Evolutionary conservation across 2,113 vertebrate genomes (phyloP).

Genomic region (Varanus salvator): DNA sequence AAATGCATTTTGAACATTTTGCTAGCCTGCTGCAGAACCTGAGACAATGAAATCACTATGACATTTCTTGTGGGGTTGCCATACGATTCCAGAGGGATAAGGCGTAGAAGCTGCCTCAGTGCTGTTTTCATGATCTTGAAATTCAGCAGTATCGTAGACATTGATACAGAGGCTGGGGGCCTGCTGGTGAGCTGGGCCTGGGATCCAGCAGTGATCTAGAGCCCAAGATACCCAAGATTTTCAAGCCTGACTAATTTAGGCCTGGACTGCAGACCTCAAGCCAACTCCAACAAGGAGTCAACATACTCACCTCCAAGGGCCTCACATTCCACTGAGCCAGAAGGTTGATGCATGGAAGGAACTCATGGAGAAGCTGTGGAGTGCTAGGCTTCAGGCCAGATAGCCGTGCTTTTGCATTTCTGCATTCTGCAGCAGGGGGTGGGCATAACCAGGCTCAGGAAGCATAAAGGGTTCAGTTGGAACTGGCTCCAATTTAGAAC

Average conservation of each 20-base stretch:
- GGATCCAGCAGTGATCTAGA: neutral
- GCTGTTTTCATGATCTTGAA: neutral
- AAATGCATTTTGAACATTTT: constrained; percentile 52
- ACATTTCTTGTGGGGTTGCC: constrained; percentile 22
- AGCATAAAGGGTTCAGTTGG: neutral
- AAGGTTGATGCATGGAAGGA: neutral
- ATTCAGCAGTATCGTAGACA: neutral
- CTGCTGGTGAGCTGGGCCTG: neutral
- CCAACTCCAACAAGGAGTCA: too few species aligned
- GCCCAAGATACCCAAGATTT: neutral
- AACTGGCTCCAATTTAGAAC: neutral
- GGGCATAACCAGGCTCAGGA: neutral
- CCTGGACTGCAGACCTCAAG: neutral
- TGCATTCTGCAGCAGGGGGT: neutral
- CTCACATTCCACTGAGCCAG: neutral
- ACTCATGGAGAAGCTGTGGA: neutral
- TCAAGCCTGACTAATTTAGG: neutral
- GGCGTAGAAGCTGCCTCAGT: neutral
- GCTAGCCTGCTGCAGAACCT: constrained; percentile 41
- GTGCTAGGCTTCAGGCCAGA: neutral
- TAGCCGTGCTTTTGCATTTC: neutral
- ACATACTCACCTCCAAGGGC: neutral
- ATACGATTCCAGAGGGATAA: rapidly evolving
- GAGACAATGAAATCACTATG: constrained; percentile 36
- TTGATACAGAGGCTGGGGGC: neutral